Evolutionary conservation across 2,888 invertebrate genomes (phyloP), one percentile per base, ranked within the genome.

Genomic region (Entomobrya proxima): DNA sequence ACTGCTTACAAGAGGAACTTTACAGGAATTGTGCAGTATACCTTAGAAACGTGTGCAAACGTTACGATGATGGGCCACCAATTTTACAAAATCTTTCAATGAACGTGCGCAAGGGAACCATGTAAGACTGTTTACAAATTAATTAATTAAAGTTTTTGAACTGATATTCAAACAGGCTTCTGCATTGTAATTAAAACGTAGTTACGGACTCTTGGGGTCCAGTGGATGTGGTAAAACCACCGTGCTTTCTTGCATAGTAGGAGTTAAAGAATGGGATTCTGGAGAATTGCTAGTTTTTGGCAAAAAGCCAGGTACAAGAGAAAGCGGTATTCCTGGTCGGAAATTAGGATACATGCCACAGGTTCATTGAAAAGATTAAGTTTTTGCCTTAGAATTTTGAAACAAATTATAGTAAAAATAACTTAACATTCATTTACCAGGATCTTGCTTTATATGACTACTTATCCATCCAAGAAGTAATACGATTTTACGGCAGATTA

Each of bases 331-430:
- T 6, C 92, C 92, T 3, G 92, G 92, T 0, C 90, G 90, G 30
- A 90, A 90, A 82, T 92, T 93, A 2, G 93, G 93, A 18, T 93
- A 92, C 87, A 93, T 93, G 93, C 92, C 93, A 24, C 88, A 52
- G 18, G 50, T 52, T 1, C n/a, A 52, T 52, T 52, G n/a, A n/a
- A n/a, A n/a, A n/a, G n/a, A n/a, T n/a, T n/a, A n/a, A n/a, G n/a
- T n/a, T n/a, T n/a, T n/a, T n/a, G n/a, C n/a, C n/a, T n/a, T n/a
- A n/a, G n/a, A n/a, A n/a, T n/a, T n/a, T n/a, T n/a, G n/a, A n/a
- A n/a, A n/a, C n/a, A n/a, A n/a, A n/a, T n/a, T n/a, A n/a, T n/a
- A n/a, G n/a, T n/a, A n/a, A n/a, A n/a, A n/a, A n/a, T n/a, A n/a
- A n/a, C n/a, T n/a, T n/a, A n/a, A n/a, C n/a, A n/a, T n/a, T n/a